Evolutionary conservation across 1,140 invertebrate species (phyloP), one percentile per base, ranked within the genome.

Genomic region (Drosophila repletoides): DNA sequence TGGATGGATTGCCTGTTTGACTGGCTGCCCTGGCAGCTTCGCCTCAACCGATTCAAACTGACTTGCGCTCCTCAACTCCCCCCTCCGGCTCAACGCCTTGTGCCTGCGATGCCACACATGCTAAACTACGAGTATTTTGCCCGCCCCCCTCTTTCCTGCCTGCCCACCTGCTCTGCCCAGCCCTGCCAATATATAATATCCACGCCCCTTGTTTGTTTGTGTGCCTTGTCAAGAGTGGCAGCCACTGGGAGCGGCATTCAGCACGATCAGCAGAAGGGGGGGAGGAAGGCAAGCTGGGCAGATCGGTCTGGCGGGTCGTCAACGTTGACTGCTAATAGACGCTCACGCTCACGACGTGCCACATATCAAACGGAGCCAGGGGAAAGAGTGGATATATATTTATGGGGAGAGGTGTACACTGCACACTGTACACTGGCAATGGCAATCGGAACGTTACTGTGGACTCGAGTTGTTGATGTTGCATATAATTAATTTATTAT

Each of bases 401-500:
- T 0, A 7, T 0, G 21, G 31, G 53, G 36, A 22, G 3, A 19
- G 15, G 14, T n/a, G n/a, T n/a, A n/a, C n/a, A n/a, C n/a, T n/a
- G n/a, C n/a, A n/a, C 28, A 45, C 33, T 2, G 22, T 6, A 6
- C 9, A 12, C 4, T 24, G 0, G 21, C n/a, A 10, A 6, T 12
- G 17, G 12, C 26, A 41, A 22, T 45, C 36, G 34, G 26, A 41
- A 33, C 17, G 19, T 24, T 26, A n/a, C 43, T 38, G 14, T 6
- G 22, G 38, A 41, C 41, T 45, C 55, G 63, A 48, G 79, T 58
- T 76, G 72, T 70, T 80, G 81, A 86, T 86, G 80, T 86, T 86
- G 80, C 81, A 86, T 87, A 87, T 86, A 86, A 86, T 86, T 86
- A 86, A 86, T 87, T 86, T 86, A 86, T 86, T 86, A 80, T 87